Conservation (phyloP, 2,113 vertebrate genomes). For the Muscicapa adusta region DNA sequence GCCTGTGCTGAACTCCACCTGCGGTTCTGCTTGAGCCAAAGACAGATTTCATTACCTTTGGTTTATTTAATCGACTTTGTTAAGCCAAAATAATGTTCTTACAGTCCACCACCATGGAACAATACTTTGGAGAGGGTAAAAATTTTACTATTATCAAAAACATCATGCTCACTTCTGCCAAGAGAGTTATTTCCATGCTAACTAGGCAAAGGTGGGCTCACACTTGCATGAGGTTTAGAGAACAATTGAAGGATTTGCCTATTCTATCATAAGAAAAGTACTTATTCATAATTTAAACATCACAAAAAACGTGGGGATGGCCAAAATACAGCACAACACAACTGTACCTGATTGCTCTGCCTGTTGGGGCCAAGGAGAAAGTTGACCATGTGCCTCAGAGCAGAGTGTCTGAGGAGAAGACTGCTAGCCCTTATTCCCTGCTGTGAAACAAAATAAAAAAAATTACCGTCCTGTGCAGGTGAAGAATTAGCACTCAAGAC, state of each 20-base stretch:
- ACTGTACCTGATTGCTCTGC: constrained; percentile 89
- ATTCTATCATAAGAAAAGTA: neutral
- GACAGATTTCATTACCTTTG: neutral
- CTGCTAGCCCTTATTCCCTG: constrained; percentile 88
- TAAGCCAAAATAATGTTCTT: neutral
- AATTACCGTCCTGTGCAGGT: neutral
- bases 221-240: neutral
- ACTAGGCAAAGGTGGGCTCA: neutral
- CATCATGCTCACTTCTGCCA: neutral
- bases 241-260: neutral
- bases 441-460: constrained; percentile 29
- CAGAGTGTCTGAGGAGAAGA: constrained; percentile 89
- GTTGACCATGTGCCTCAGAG: constrained; percentile 89
- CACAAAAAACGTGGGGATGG: neutral
- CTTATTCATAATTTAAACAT: neutral
- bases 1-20: constrained; percentile 96
- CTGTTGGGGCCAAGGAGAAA: constrained; percentile 89
- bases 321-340: neutral
- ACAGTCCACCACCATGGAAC: neutral
- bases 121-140: neutral
- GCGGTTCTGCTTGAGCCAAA: constrained; percentile 81
- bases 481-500: neutral
- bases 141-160: neutral
- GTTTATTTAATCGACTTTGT: neutral
- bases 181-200: neutral